These are phyloP conservation scores for Odontesthes bonariensis DNA, from an alignment of 2,113 vertebrate species.

Conservation along the genomic window DNA sequence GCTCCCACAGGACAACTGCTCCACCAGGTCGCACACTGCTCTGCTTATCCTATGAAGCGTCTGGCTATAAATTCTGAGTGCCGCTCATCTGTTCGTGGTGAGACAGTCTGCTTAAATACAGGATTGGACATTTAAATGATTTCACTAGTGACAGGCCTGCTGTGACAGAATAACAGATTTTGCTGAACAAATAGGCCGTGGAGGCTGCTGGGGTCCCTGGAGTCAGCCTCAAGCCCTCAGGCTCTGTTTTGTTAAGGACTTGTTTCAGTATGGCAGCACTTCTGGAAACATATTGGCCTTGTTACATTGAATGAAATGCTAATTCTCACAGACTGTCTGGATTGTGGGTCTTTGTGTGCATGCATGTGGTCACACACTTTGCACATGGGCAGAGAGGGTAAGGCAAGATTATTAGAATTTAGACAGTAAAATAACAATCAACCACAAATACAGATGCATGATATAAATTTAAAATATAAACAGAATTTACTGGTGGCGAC, in stretches of 20 bases:
- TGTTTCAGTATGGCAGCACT: slow-evolving; percentile 84
- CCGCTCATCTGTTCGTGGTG: slow-evolving; percentile 80
- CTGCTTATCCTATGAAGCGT: slow-evolving; percentile 69
- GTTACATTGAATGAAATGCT: slow-evolving; percentile 84
- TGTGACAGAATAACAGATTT: slow-evolving; percentile 85
- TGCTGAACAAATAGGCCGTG: slow-evolving; percentile 84
- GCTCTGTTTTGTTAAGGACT: slow-evolving; percentile 83
- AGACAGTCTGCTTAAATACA: slow-evolving; percentile 85
- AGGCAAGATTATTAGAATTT: slow-evolving; percentile 23
- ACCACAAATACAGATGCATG: slow-evolving; percentile 9
- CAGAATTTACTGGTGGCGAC: background rate
- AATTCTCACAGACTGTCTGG: slow-evolving; percentile 75
- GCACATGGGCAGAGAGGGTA: slow-evolving; percentile 43
- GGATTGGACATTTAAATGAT: slow-evolving; percentile 85
- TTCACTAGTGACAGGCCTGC: slow-evolving; percentile 82
- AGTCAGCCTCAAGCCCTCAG: slow-evolving; percentile 76
- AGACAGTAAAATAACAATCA: slow-evolving; percentile 5
- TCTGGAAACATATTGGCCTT: slow-evolving; percentile 85
- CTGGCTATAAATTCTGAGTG: slow-evolving; percentile 76
- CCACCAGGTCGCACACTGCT: slow-evolving; percentile 74
- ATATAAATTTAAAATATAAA: slow-evolving; percentile 1
- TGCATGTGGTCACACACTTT: slow-evolving; percentile 56
- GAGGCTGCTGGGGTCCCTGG: slow-evolving; percentile 80
- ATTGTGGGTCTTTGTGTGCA: slow-evolving; percentile 62
- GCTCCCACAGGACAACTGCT: slow-evolving; percentile 78